Evolutionary conservation across 2,113 vertebrate species (phyloP).

Genomic region (Pogonocichla stellata): DNA sequence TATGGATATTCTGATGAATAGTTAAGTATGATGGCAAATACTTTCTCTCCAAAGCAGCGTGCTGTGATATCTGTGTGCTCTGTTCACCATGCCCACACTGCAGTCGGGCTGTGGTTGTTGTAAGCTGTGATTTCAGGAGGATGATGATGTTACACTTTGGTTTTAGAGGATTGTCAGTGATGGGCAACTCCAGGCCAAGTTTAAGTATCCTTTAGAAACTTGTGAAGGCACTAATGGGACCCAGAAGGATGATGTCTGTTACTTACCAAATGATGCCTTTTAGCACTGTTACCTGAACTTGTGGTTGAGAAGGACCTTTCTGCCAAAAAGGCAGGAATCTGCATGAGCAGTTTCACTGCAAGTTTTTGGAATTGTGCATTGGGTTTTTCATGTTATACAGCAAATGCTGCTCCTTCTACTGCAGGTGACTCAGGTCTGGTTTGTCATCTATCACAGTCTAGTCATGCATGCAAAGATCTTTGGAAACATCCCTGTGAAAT

Average conservation of each 20-base stretch:
- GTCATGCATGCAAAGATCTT: not conserved
- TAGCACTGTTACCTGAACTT: not conserved
- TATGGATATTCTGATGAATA: accelerated
- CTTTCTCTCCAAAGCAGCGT: accelerated
- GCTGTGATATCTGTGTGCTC: not conserved
- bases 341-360: not conserved
- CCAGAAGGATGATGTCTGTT: not conserved
- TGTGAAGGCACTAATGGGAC: not conserved
- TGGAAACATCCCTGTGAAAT: not conserved
- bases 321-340: not conserved
- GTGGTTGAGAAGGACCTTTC: not conserved
- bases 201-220: not conserved
- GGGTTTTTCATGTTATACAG: not conserved
- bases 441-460: accelerated
- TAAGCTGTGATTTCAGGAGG: not conserved
- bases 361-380: not conserved
- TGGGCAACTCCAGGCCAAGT: not conserved
- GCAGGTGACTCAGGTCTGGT: not conserved
- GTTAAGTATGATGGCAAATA: not conserved
- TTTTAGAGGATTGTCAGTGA: not conserved
- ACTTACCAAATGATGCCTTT: not conserved
- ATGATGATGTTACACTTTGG: accelerated
- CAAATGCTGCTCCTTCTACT: not conserved
- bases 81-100: accelerated
- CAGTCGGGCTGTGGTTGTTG: not conserved